Conservation (phyloP, 1,140 invertebrate genomes). For the Drosophila azteca region DNA sequence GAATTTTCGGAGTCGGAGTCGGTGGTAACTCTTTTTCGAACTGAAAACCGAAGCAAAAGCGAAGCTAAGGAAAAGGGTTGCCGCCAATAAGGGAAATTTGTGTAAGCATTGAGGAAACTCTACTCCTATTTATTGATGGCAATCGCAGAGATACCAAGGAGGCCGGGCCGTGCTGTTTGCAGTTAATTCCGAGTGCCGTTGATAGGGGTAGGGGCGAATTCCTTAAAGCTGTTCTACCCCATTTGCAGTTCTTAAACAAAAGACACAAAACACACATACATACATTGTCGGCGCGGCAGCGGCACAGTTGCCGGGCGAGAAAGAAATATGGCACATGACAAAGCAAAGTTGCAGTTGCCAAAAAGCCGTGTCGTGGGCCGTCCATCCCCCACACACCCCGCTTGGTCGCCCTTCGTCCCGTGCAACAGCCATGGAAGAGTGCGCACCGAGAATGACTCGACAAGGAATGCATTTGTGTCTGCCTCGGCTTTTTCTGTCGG, state of each 20-base stretch:
- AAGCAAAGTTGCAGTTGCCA: conserved; percentile 70
- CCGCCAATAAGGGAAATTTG: too few relatives aligned
- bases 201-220: neutral
- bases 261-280: too few relatives aligned
- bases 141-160: too few relatives aligned
- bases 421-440: conserved; percentile 51
- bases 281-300: conserved; percentile 25
- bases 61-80: too few relatives aligned
- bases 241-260: conserved; percentile 57
- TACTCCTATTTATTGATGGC: too few relatives aligned
- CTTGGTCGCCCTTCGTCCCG: neutral
- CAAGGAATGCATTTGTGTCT: conserved; percentile 12
- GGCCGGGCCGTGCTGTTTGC: too few relatives aligned
- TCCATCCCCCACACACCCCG: neutral
- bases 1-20: too few relatives aligned
- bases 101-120: too few relatives aligned
- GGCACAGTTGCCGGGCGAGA: conserved; percentile 37
- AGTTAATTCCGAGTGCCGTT: conserved; percentile 6
- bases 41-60: too few relatives aligned
- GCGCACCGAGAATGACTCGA: conserved; percentile 53
- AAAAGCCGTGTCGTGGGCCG: conserved; percentile 61
- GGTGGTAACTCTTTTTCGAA: too few relatives aligned
- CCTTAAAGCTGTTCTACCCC: conserved; percentile 8
- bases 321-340: conserved; percentile 76
- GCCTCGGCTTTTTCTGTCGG: too few relatives aligned